Conservation (phyloP, 1,140 invertebrate genomes). For the Caerostris extrusa region DNA sequence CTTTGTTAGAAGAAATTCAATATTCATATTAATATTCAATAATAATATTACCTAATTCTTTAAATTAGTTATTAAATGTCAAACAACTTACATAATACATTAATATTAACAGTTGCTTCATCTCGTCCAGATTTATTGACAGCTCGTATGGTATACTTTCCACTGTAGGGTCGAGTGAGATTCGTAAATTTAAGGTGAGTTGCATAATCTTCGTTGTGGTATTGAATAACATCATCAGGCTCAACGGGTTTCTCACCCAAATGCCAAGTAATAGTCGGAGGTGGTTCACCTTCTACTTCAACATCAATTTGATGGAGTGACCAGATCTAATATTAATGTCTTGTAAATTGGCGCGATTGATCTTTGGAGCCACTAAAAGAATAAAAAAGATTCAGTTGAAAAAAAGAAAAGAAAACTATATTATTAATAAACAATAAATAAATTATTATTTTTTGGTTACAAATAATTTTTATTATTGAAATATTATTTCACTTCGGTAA, state of each 20-base stretch:
- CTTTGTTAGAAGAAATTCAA: no score
- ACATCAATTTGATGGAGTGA: constrained; percentile 92
- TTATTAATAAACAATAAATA: no score
- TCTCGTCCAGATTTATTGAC: constrained; percentile 83
- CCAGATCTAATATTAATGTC: constrained; percentile 93
- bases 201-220: constrained; percentile 92
- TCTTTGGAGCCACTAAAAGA: constrained; percentile 93
- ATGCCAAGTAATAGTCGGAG: constrained; percentile 91
- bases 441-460: no score
- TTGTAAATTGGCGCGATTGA: constrained; percentile 95
- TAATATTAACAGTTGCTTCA: constrained; percentile 84
- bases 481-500: no score
- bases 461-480: no score
- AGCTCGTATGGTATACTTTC: constrained; percentile 83
- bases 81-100: constrained; percentile 85
- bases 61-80: no score
- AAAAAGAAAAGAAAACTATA: no score
- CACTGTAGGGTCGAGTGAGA: constrained; percentile 86
- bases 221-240: constrained; percentile 79
- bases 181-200: constrained; percentile 93
- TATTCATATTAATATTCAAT: no score
- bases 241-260: constrained; percentile 85
- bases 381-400: constrained; percentile 86
- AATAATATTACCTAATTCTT: no score
- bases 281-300: constrained; percentile 94